Base-by-base conservation (phyloP, 37 sponge, comb jelly and placozoan genomes). In the Chondrosia reniformis region DNA sequence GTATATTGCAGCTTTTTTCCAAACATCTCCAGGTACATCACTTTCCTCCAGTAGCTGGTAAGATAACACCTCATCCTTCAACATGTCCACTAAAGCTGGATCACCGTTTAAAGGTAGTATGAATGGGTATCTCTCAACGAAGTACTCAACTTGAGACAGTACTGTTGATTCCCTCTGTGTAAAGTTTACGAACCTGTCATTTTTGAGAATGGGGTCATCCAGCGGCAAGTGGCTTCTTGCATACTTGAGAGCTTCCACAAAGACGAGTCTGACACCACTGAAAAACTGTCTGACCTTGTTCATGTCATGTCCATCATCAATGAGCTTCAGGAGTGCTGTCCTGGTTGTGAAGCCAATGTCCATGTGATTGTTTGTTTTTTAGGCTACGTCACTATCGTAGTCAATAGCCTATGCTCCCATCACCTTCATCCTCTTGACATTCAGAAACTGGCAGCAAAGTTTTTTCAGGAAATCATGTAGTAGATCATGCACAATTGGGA, bases 141-240 rank as follows among this genome's bases (percentile, higher is more conserved):
- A 87, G 40, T 71, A 81, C 36, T 59, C 64, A 9, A 87, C 88
- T 57, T 77, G 63, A 40, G 55, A 33, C 31, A 83, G 45, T 31
- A 39, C 36, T 27, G 33, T 10, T 37, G 42, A n/a, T 32, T 67
- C 77, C 32, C 89, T 52, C 33, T 44, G 21, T 3, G 28, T 41
- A 75, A 88, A 80, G 38, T 79, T 66, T 7, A 84, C 67, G 84
- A 88, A 88, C 39, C 38, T 37, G 17, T 79, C 82, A 82, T 82
- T 33, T 41, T 10, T 19, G 13, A 89, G 69, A 1, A 89, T 39
- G 28, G 55, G 65, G 33, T 76, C 76, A 49, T 76, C 56, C 33
- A 76, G 56, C 37, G 55, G 76, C 56, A 76, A 49, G 32, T 2
- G 27, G 56, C 76, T 76, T 54, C 76, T 46, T 17, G 55, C 76